Conservation (phyloP, 2,113 vertebrate genomes). For the Oncorhynchus masou region DNA sequence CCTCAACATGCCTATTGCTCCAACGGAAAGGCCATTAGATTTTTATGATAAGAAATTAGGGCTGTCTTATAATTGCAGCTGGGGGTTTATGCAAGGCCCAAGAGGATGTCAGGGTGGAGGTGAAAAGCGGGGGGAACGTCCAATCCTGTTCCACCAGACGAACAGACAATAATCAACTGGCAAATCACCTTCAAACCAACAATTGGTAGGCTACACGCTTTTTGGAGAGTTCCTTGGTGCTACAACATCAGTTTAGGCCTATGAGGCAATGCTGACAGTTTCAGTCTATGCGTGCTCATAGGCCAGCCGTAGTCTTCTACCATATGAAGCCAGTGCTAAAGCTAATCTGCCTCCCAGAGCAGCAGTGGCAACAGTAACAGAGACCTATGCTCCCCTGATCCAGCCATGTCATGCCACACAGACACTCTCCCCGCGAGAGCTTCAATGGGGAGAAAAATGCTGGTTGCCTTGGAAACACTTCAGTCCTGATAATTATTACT, state of each 20-base stretch:
- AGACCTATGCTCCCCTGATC: conserved; percentile 66
- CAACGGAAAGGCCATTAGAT: conserved; percentile 46
- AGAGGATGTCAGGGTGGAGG: conserved; percentile 22
- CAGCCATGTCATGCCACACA: conserved; percentile 87
- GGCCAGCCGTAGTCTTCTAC: conserved; percentile 3
- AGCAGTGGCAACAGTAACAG: conserved; percentile 52
- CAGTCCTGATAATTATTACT: conserved; percentile 97
- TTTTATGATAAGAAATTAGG: conserved; percentile 58
- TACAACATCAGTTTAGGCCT: not conserved
- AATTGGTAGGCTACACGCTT: not conserved
- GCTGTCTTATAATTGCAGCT: conserved; percentile 40
- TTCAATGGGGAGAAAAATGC: conserved; percentile 46
- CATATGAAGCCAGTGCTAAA: conserved; percentile 17
- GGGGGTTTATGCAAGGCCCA: conserved; percentile 38
- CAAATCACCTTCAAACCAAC: not conserved
- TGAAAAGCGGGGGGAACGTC: conserved; percentile 21
- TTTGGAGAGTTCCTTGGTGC: not conserved
- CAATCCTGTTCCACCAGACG: not conserved
- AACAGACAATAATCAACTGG: not conserved
- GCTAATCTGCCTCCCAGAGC: conserved; percentile 38
- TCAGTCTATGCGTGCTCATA: conserved; percentile 53
- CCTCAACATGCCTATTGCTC: conserved; percentile 41
- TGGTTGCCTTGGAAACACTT: conserved; percentile 97
- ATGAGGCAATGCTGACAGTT: conserved; percentile 23
- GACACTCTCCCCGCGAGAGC: conserved; percentile 71